Conservation (phyloP, 2,888 invertebrate genomes). For the Drosophila algonquin region DNA sequence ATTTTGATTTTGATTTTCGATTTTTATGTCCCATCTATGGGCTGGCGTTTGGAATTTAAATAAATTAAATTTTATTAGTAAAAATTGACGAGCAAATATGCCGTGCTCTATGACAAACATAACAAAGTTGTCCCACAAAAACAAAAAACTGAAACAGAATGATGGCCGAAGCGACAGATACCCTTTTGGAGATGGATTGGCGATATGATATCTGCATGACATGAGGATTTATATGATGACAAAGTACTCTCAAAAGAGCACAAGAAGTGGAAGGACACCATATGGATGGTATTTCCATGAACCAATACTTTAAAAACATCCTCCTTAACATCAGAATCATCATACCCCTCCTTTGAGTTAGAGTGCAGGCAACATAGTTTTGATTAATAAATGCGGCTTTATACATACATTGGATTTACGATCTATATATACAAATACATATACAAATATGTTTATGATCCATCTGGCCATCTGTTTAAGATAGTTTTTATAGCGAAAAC, state of each 20-base stretch:
- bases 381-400: conserved; percentile 68
- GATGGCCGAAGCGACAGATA: not conserved
- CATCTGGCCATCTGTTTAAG: conserved; percentile 53
- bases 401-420: conserved; percentile 34
- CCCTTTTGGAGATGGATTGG: not conserved
- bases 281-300: too few relatives aligned
- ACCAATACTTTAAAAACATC: too few relatives aligned
- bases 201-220: too few relatives aligned
- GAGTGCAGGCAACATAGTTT: conserved; percentile 69
- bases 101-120: conserved; percentile 59
- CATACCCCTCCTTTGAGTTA: not conserved
- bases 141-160: not conserved
- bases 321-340: not conserved
- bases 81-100: conserved; percentile 73
- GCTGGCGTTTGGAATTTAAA: conserved; percentile 68
- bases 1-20: conserved; percentile 45
- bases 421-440: conserved; percentile 19
- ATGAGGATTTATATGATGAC: too few relatives aligned
- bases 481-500: conserved; percentile 37
- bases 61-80: conserved; percentile 78
- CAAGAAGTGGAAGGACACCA: too few relatives aligned
- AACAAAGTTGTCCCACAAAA: conserved; percentile 21
- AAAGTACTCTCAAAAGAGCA: too few relatives aligned
- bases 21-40: conserved; percentile 47
- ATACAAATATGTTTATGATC: conserved; percentile 30